Conservation (phyloP, 2,888 invertebrate species). For the Colostygia pectinataria region DNA sequence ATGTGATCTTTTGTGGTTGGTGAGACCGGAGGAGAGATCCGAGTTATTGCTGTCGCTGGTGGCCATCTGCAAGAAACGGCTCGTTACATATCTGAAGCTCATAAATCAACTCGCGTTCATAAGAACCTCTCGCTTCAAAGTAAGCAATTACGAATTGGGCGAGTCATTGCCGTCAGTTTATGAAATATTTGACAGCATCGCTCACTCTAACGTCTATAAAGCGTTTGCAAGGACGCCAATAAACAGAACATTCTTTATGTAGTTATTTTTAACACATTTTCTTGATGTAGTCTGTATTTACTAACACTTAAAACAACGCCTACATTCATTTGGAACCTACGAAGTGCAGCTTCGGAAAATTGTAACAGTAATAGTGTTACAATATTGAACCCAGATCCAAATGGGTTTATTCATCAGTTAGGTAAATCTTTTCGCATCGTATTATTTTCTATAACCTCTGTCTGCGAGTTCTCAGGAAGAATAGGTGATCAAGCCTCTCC, state of each 20-base stretch:
- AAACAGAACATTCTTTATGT: slow-evolving; percentile 5
- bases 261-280: slow-evolving; percentile 8
- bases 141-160: slow-evolving; percentile 35
- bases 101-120: slow-evolving; percentile 34
- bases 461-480: slow-evolving; percentile 39
- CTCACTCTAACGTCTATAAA: slow-evolving; percentile 45
- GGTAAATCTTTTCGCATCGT: slow-evolving; percentile 6
- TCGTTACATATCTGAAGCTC: slow-evolving; percentile 32
- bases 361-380: slow-evolving; percentile 2
- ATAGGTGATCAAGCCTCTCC: slow-evolving; percentile 65
- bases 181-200: slow-evolving; percentile 43
- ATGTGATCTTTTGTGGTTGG: slow-evolving; percentile 87
- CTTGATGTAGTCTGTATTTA: slow-evolving; percentile 4
- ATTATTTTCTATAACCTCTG: slow-evolving; percentile 23
- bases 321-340: background rate
- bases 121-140: slow-evolving; percentile 34
- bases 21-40: slow-evolving; percentile 76
- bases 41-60: slow-evolving; percentile 82
- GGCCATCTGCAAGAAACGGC: slow-evolving; percentile 82
- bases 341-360: background rate
- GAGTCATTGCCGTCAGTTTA: slow-evolving; percentile 39
- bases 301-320: slow-evolving; percentile 5
- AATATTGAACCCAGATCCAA: slow-evolving; percentile 44
- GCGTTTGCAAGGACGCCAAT: slow-evolving; percentile 26
- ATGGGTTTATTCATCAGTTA: slow-evolving; percentile 38